Evolutionary conservation across 2,797 vertebrate genomes (phyloP), one percentile per base, ranked within the genome.

Genomic region (Halcyon chelicuti): DNA sequence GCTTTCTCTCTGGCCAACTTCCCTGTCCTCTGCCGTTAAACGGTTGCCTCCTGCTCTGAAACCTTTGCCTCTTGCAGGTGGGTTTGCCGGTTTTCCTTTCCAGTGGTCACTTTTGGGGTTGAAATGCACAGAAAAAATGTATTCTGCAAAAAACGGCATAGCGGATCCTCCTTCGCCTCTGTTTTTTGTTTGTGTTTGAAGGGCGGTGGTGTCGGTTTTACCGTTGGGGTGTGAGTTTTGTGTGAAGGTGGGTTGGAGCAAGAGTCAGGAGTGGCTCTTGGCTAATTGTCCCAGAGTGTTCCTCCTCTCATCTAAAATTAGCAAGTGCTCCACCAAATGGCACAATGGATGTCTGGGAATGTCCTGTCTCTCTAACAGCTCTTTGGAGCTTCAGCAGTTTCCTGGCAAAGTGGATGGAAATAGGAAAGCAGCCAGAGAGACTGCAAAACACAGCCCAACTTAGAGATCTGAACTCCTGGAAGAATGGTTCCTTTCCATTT

Each of bases 371-470:
- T 42, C 39, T 95, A 81, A 95, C 95, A 95, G 85, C 82, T 94
- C 97, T 97, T 93, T 97, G 97, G 96, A 97, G 96, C 84, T 97
- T 97, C 70, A 95, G 76, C 94, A 62, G 60, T 94, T 97, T 98
- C 97, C 97, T 98, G 97, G 97, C 97, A 97, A 78, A 94, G 86
- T 87, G 86, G 98, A 98, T 98, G 98, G 98, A 99, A 98, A 98
- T 94, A 95, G 98, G 98, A 98, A 87, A 84, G 65, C 39, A 80
- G 97, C 98, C 98, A 99, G 82, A 97, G 97, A 97, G 97, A 98
- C 98, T 98, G 98, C 98, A 98, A 96, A 97, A 97, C 96, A 75
- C 93, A 97, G 97, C 97, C 95, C 75, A 79, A 12, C 87, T 93
- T 66, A 70, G 76, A 51, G 82, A 71, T 70, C 83, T 88, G 75